Percentiles rank a stretch among this genome's conserved stretches.
These are phyloP conservation scores for Xylocopa sonorina DNA, from an alignment of 1,140 invertebrate species.

Conservation along the genomic window DNA sequence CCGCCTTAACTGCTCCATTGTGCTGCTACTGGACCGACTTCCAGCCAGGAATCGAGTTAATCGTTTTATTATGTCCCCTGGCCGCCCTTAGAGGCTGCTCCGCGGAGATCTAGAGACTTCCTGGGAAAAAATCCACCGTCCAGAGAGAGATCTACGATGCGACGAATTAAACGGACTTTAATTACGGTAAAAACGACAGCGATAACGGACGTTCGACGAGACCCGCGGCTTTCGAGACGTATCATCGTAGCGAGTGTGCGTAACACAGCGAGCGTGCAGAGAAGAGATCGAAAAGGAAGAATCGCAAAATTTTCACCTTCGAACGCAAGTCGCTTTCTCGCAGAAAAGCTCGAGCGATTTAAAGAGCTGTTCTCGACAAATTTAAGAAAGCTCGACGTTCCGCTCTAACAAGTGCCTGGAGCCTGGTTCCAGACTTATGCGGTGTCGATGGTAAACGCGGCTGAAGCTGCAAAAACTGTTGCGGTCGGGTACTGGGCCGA, in stretches of 20 bases:
- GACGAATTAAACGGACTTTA: constrained; percentile 16
- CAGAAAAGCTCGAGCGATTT: not conserved
- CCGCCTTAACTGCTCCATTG: constrained; percentile 60
- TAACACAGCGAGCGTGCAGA: too few relatives aligned
- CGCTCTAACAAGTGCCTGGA: constrained; percentile 14
- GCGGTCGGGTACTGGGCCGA: not conserved
- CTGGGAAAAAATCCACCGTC: not conserved
- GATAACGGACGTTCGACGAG: not conserved
- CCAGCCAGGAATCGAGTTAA: constrained; percentile 64
- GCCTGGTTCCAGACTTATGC: constrained; percentile 11
- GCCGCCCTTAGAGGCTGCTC: constrained; percentile 38
- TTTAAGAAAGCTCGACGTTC: not conserved
- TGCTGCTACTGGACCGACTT: constrained; percentile 53
- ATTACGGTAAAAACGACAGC: constrained; percentile 33
- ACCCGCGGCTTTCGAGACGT: not conserved
- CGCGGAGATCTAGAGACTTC: not conserved
- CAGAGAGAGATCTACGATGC: constrained; percentile 10
- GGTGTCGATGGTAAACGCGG: constrained; percentile 32
- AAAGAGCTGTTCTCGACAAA: not conserved
- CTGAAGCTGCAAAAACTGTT: constrained; percentile 19
- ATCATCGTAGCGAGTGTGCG: too few relatives aligned
- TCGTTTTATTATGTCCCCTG: constrained; percentile 60
- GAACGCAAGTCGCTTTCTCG: not conserved
- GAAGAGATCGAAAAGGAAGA: too few relatives aligned
- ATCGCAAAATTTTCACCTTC: too few relatives aligned